A percentile compares a stretch with the other conserved stretches of the same genome.
These are phyloP conservation scores for Onychostruthus taczanowskii DNA, from an alignment of 2,113 vertebrate species.

Conservation along the genomic window DNA sequence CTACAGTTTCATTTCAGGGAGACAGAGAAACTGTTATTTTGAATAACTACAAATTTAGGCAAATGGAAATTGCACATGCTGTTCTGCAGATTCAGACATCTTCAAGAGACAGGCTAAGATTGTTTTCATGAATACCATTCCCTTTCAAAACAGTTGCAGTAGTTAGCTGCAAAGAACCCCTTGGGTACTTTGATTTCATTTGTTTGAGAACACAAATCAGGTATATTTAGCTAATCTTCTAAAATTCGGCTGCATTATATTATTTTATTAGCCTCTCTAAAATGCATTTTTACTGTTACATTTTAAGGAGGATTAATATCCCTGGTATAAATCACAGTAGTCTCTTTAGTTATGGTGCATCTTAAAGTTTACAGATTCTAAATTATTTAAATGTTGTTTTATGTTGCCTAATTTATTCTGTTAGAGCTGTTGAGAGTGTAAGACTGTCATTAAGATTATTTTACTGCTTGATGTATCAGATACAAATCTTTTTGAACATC, in stretches of 20 bases:
- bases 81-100: not conserved
- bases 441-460: not conserved
- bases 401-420: not conserved
- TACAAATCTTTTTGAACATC: not conserved
- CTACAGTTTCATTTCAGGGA: not conserved
- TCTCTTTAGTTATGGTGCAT: conserved; percentile 23
- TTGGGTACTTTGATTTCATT: conserved; percentile 21
- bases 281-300: conserved; percentile 3
- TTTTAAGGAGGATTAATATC: conserved; percentile 34
- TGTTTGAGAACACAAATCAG: conserved; percentile 46
- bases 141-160: not conserved
- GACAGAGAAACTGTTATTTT: not conserved
- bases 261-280: conserved; percentile 26
- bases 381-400: conserved; percentile 15
- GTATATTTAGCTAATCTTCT: conserved; percentile 27
- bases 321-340: conserved; percentile 17
- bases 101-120: not conserved
- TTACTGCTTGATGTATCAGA: not conserved
- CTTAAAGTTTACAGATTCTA: not conserved
- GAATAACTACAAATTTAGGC: not conserved
- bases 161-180: not conserved
- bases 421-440: not conserved
- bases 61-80: not conserved
- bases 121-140: not conserved
- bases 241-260: conserved; percentile 25